Conservation (phyloP, 2,113 vertebrate species). For the Elephantulus edwardii region DNA sequence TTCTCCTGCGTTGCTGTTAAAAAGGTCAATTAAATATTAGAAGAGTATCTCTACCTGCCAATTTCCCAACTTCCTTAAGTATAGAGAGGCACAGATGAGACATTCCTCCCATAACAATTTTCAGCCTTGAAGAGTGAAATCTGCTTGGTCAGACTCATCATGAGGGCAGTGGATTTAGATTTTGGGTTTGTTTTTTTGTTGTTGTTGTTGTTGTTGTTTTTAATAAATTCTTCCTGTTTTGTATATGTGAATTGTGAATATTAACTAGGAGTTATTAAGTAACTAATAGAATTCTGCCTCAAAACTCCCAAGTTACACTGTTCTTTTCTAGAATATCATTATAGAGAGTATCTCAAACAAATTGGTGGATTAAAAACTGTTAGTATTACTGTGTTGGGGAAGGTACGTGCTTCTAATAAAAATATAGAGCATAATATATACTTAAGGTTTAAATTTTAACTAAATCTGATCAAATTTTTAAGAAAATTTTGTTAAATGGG, state of each 20-base stretch:
- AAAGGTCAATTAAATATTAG: not conserved
- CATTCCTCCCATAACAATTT: no score
- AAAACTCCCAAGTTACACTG: not conserved
- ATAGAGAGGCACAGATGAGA: accelerated
- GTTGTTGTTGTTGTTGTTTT: no score
- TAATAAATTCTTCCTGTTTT: not conserved
- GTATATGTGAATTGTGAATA: not conserved
- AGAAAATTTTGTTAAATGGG: not conserved
- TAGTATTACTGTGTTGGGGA: not conserved
- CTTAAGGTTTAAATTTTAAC: not conserved
- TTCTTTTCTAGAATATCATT: not conserved
- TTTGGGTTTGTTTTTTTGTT: no score
- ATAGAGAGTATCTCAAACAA: not conserved
- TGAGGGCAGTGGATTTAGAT: no score
- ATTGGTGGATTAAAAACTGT: not conserved
- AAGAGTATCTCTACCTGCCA: not conserved
- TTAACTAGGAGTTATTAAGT: not conserved
- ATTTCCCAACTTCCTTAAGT: not conserved
- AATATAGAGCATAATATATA: not conserved
- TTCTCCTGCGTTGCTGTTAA: not conserved
- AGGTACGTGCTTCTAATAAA: not conserved
- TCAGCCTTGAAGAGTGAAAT: not conserved
- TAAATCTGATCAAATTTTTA: not conserved
- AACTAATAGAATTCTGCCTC: not conserved
- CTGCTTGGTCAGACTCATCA: no score